Base-by-base conservation (phyloP, 1,140 invertebrate genomes). In the Mesaphorura yosii region DNA sequence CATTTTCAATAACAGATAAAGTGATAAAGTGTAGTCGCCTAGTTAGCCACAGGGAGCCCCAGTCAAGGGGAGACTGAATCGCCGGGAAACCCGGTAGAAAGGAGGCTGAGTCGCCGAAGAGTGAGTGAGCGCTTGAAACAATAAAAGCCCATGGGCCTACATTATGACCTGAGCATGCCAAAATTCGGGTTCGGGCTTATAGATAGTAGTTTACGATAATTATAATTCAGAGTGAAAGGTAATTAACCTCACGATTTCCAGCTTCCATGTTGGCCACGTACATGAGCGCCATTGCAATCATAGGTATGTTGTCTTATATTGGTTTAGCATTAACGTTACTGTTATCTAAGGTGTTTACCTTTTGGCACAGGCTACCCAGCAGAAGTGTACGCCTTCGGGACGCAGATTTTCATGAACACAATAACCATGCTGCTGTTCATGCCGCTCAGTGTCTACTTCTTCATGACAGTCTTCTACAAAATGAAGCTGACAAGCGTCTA, bases 401-500 rank as follows among this genome's bases (percentile, higher is more conserved):
- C 50, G 15, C 53, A 61, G 39, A 60, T 63, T 23, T 61, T 60
- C n/a, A 58, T 53, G 49, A 58, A 40, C 31, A 47, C 55, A 17
- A 26, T 63, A n/a, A 41, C 29, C 15, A 58, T 53, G 42, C 26
- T 63, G 3, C 7, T 52, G 1, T 31, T 58, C 46, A 51, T 63
- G 10, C 62, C 62, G 1, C 48, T 59, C 15, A 56, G 55, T 25
- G 41, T 61, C 14, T 63, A 61, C 37, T 60, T 60, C 48, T 61
- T 60, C 34, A 61, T 63, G 59, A 49, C 48, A 23, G 42, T 61
- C 2, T 63, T 63, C 42, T 63, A 61, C 44, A 47, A 63, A 25
- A 63, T 63, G 62, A 27, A 63, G 40, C 42, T 63, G 1, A 63
- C 62, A 22, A 61, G 59, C 41, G 56, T 63, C 2, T 63, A 55